Evolutionary conservation across 2,888 invertebrate species (phyloP), one percentile per base, ranked within the genome.

Genomic region (Xanthia togata): DNA sequence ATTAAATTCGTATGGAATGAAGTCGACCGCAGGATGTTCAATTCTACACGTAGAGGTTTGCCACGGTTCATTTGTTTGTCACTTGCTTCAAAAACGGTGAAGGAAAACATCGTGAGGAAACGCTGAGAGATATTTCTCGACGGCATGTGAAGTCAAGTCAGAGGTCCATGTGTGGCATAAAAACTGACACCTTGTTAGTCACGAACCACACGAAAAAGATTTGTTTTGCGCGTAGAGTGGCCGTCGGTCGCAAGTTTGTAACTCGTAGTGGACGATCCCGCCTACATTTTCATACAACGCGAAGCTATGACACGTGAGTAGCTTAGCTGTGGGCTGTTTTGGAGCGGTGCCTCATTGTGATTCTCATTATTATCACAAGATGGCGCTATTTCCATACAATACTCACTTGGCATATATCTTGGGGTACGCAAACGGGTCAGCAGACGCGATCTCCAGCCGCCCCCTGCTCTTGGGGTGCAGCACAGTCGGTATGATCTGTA

Each of bases 381-480:
- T 8, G 26, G 1, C 41, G 31, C 5, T 47, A 11, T 38, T 26
- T 31, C 6, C 20, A 26, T 17, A 23, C 5, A 60, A 50, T 31
- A 97, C 96, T 91, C 97, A 98, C 95, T 98, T 98, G 50, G 98
- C 98, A 90, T 98, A 98, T 75, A 99, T 99, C 88, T 98, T 97
- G 0, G 99, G 99, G 86, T 98, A 97, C 2, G 97, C 98, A 67
- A 98, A 95, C 0, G 99, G 99, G 94, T 99, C 98, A 69, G 97
- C 97, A 17, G 98, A 98, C 80, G 97, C 97, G 44, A 99, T 97
- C 85, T 97, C 97, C 6, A 98, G 93, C 53, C 97, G 97, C 0
- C 99, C 99, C 17, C 98, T 97, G 84, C 99, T 99, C 92, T 98
- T 98, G 0, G 99, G 99, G 90, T 99, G 98, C 89, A 99, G 93